These are phyloP conservation scores for Perodicticus potto DNA, from an alignment of 2,797 vertebrate species.

Conservation along the genomic window DNA sequence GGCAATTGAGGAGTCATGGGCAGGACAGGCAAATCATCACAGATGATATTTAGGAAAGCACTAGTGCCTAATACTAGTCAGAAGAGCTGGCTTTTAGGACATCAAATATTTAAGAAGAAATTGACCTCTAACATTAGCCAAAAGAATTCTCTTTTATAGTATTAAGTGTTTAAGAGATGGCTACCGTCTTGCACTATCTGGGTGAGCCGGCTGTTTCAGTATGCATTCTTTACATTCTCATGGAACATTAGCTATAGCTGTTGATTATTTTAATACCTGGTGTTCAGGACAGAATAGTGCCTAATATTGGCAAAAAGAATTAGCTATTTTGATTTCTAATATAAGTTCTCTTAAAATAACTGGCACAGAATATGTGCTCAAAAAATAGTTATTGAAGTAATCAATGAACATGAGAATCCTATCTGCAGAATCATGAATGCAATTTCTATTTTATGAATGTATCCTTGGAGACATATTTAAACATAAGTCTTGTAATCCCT, in stretches of 20 bases:
- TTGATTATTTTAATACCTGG: conserved; percentile 14
- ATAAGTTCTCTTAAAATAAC: conserved; percentile 32
- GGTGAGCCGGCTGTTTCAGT: not conserved
- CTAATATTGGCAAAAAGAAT: not conserved
- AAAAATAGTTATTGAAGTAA: conserved; percentile 1
- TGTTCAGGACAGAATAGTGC: conserved; percentile 21
- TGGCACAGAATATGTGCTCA: not conserved
- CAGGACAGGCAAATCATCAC: not conserved
- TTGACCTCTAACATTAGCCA: not conserved
- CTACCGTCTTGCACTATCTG: not conserved
- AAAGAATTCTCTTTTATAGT: conserved; percentile 42
- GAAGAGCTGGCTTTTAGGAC: conserved; percentile 3
- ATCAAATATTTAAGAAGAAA: conserved; percentile 35
- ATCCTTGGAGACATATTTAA: not conserved
- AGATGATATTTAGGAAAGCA: conserved; percentile 22
- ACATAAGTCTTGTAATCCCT: not conserved
- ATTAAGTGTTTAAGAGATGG: conserved; percentile 42
- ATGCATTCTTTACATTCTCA: not conserved
- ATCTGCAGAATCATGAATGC: not conserved
- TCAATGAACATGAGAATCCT: not conserved
- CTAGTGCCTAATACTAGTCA: not conserved
- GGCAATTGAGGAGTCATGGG: not conserved
- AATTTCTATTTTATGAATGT: not conserved
- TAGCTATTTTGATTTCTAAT: not conserved
- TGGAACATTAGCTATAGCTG: not conserved